Evolutionary conservation across 1,140 invertebrate species (phyloP), one percentile per base, ranked within the genome.

Genomic region (Ceratosolen fusciceps): DNA sequence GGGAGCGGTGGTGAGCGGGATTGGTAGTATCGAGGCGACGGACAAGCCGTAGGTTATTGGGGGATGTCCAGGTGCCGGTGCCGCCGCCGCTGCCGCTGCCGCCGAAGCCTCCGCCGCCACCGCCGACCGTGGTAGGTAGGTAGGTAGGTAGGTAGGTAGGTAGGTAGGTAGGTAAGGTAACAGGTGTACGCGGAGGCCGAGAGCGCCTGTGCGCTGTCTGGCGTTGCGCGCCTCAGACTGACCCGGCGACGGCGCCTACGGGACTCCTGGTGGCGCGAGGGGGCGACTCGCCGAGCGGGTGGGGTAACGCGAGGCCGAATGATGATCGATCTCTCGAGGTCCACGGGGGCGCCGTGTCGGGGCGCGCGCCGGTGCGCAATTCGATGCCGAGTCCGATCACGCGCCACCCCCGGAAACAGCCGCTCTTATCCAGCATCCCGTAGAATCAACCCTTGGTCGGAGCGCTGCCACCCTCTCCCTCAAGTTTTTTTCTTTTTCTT

Each of bases 141-240:
- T 5, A n/a, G n/a, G n/a, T n/a, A n/a, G n/a, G n/a, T n/a, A n/a
- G n/a, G n/a, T n/a, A n/a, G n/a, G n/a, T n/a, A n/a, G n/a, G n/a
- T n/a, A n/a, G n/a, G n/a, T n/a, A n/a, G n/a, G n/a, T n/a, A n/a
- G n/a, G n/a, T n/a, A n/a, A n/a, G n/a, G n/a, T n/a, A n/a, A n/a
- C n/a, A n/a, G n/a, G n/a, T n/a, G n/a, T 29, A 9, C 21, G 19
- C 65, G 31, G 21, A 9, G 37, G 37, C 21, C 19, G 67, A 54
- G 37, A 54, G 37, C 74, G 76, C 76, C 34, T 60, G 68, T 77
- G 80, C 70, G 71, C 74, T 73, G 31, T 65, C 74, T 73, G 83
- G 73, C 84, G 83, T 81, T 84, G 82, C 80, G 82, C 81, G 83
- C 83, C 84, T 81, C 80, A 81, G 80, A 85, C 84, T 85, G 83